Evolutionary conservation across 2,113 vertebrate species (phyloP), one percentile per base, ranked within the genome.

Genomic region (Phylloscopus whistleri): DNA sequence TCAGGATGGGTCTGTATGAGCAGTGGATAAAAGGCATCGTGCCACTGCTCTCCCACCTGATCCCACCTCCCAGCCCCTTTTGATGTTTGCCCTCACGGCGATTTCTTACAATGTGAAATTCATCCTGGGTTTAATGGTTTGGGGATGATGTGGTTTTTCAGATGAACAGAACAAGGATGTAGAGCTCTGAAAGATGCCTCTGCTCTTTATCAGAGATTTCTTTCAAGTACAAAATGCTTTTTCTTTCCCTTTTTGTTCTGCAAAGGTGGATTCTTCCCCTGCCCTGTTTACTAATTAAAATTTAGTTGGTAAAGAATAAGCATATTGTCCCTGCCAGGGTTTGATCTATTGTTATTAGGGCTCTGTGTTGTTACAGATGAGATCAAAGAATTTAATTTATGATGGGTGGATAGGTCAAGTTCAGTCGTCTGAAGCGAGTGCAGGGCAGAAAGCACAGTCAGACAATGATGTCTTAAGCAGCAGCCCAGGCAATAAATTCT

Each of bases 371-470:
- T 91, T 96, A 95, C 79, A 78, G 93, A 94, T 80, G 80, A 95
- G 95, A 98, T 97, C 97, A 98, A 98, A 97, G 97, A 93, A 96
- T 95, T 97, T 97, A 97, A 97, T 97, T 97, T 97, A 96, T 96
- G 96, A 96, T 84, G 95, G 92, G 67, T 95, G 95, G 80, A 84
- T 95, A 95, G 92, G 92, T 94, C 89, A 95, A 95, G 89, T 91
- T 95, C 90, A 93, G 88, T 95, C 88, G 67, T 77, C 96, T 95
- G 93, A 93, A 97, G 92, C 74, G 90, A 91, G 59, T 14, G 4
- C 56, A 33, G 80, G 74, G 78, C 70, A 67, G 94, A 66, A 91
- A 87, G 73, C 90, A 84, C 4, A 1, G 63, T 37, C 60, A 78
- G 78, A 88, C 94, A 96, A 75, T 73, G 94, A 89, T 43, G 76